Evolutionary conservation across 2,797 vertebrate genomes (phyloP).

Genomic region (Xiphorhynchus erythropygius): DNA sequence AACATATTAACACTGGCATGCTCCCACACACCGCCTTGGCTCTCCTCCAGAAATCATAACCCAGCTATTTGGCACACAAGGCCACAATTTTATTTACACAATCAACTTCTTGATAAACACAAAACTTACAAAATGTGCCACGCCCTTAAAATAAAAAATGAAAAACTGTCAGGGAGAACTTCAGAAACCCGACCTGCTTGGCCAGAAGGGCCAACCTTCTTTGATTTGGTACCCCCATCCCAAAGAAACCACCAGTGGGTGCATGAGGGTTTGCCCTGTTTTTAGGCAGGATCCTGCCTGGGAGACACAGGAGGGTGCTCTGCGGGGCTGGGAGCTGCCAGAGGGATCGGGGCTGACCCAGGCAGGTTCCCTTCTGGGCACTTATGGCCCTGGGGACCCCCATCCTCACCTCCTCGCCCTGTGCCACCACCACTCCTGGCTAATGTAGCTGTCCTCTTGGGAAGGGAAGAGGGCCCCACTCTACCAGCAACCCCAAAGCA

Average conservation of each 20-base stretch:
- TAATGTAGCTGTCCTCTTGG: background rate
- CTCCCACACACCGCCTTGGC: constrained; percentile 66
- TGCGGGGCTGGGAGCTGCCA: background rate
- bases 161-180: background rate
- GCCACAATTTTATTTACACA: constrained; percentile 66
- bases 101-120: constrained; percentile 66
- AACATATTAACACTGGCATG: constrained; percentile 67
- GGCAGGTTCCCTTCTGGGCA: background rate
- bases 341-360: background rate
- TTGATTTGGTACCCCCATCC: background rate
- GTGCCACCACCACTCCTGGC: background rate
- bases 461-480: background rate
- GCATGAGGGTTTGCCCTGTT: background rate
- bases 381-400: too few species aligned
- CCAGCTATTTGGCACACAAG: constrained; percentile 51
- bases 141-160: constrained; percentile 27
- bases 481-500: background rate
- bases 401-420: background rate
- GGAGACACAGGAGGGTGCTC: fast-evolving
- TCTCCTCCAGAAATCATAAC: constrained; percentile 57
- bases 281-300: background rate
- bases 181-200: background rate
- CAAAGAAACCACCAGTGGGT: background rate
- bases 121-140: constrained; percentile 59
- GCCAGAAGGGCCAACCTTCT: constrained; percentile 1